These are phyloP conservation scores for Odontocerum albicorne DNA, from an alignment of 2,888 invertebrate species.

Conservation along the genomic window DNA sequence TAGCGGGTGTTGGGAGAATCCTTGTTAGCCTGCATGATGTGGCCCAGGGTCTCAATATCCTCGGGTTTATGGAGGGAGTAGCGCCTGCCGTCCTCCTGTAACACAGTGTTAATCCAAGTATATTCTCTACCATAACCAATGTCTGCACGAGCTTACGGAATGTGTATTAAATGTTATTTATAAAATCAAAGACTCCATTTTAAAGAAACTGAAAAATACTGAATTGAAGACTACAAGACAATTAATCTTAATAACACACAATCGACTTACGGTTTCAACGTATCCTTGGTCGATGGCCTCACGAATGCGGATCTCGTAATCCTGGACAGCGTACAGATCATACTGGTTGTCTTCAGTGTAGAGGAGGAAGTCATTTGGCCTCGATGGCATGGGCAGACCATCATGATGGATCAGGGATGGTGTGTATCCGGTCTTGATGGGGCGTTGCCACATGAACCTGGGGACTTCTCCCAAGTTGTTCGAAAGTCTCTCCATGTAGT, in stretches of 20 bases:
- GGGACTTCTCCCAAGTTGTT: conserved; percentile 59
- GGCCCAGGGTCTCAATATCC: conserved; percentile 65
- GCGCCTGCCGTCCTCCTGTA: conserved; percentile 52
- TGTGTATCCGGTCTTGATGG: conserved; percentile 58
- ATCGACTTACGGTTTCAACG: conserved; percentile 45
- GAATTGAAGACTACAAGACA: no score
- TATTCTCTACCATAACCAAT: no score
- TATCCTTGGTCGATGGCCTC: conserved; percentile 54
- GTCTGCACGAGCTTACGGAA: no score
- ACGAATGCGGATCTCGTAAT: conserved; percentile 50
- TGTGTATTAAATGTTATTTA: no score
- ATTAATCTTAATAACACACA: no score
- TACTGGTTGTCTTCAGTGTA: conserved; percentile 41
- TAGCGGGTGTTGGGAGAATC: conserved; percentile 61
- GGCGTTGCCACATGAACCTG: conserved; percentile 57
- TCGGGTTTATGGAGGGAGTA: conserved; percentile 62
- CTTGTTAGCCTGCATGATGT: conserved; percentile 64
- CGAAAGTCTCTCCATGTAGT: conserved; percentile 65
- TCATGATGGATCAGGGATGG: conserved; percentile 61
- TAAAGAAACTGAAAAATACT: no score
- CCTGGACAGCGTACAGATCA: conserved; percentile 40
- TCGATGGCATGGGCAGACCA: conserved; percentile 58
- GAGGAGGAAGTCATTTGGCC: conserved; percentile 48
- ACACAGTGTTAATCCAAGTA: no score
- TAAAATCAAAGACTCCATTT: no score